These are phyloP conservation scores for Sapayoa aenigma DNA, from an alignment of 2,113 vertebrate species.

Conservation along the genomic window DNA sequence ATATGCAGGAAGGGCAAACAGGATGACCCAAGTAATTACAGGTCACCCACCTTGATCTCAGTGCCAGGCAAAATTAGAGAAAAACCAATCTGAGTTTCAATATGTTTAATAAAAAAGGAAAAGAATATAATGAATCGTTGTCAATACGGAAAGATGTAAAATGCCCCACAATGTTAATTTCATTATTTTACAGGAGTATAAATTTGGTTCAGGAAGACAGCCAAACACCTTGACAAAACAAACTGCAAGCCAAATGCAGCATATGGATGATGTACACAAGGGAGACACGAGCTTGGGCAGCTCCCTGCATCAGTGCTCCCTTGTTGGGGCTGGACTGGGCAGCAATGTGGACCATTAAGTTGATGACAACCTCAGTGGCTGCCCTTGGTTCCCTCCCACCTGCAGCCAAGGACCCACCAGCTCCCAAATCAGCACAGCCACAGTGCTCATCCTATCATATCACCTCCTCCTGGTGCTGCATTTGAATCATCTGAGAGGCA, in stretches of 20 bases:
- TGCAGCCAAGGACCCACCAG: background rate
- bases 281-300: background rate
- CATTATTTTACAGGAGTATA: background rate
- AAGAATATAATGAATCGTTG: background rate
- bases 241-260: background rate
- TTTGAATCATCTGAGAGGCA: background rate
- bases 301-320: background rate
- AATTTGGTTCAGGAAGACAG: background rate
- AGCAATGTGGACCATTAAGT: background rate
- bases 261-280: rapidly evolving
- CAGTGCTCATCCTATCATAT: background rate
- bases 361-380: background rate
- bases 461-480: background rate
- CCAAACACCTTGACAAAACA: background rate
- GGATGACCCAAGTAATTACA: background rate
- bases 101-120: background rate
- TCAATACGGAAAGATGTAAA: background rate
- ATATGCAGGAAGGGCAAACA: background rate
- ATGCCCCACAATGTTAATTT: background rate
- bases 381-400: background rate
- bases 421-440: background rate
- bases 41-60: background rate
- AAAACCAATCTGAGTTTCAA: background rate
- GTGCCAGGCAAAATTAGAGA: background rate
- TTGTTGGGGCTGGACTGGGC: background rate